Conservation (phyloP, 2,113 vertebrate genomes). For the Bubo bubo region DNA sequence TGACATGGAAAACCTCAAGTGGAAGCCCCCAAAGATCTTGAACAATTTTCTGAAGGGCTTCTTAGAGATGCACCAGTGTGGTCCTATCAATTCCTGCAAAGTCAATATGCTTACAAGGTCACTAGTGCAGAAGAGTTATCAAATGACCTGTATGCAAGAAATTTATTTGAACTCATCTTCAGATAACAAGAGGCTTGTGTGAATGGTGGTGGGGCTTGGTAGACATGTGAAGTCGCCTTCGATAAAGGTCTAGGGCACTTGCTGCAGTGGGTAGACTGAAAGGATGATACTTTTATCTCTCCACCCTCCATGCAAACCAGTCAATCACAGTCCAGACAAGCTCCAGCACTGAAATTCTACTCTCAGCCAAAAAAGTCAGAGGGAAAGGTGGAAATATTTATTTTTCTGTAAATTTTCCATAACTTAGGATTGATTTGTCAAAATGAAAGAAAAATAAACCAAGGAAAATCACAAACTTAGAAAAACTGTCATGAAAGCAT, state of each 20-base stretch:
- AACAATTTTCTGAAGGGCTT: background rate
- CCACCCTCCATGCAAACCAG: background rate
- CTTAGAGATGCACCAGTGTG: background rate
- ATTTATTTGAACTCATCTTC: background rate
- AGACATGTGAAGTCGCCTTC: background rate
- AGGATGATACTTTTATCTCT: background rate
- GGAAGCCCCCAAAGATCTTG: background rate
- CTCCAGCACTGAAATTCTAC: background rate
- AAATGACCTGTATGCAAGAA: background rate
- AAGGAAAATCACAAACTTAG: background rate
- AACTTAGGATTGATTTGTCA: background rate
- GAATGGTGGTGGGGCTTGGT: background rate
- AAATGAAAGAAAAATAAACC: background rate
- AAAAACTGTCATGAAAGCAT: background rate
- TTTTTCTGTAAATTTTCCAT: background rate
- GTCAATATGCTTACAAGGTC: background rate
- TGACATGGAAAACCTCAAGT: rapidly evolving
- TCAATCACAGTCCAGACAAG: background rate
- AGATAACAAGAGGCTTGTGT: background rate
- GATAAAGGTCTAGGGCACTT: background rate
- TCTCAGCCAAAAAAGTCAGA: background rate
- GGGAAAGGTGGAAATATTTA: background rate
- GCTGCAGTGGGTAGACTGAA: background rate
- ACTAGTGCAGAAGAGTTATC: background rate
- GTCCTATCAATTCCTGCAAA: background rate